phyloP scores from a whole-genome alignment of 2,797 vertebrate genomes.

The Sitta carolinensis region DNA sequence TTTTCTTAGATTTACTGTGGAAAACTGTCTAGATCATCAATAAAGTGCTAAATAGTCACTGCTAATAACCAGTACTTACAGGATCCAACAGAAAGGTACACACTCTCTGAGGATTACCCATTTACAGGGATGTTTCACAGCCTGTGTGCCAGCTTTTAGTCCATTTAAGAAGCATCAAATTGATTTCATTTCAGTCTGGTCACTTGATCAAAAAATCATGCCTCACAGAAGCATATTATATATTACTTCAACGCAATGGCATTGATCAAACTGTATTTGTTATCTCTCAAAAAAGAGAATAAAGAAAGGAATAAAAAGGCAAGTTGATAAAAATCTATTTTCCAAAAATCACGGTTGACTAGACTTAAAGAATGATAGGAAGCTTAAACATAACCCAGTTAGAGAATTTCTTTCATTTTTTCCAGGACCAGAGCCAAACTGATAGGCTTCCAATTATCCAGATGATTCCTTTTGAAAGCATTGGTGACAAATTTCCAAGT shows the following conservation, averaged over 20 bases:
- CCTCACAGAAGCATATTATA: conserved; percentile 32
- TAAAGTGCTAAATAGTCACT: background rate
- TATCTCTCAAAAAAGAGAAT: conserved; percentile 26
- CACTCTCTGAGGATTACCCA: background rate
- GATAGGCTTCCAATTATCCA: background rate
- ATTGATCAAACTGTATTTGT: conserved; percentile 42
- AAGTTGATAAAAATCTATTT: conserved; percentile 36
- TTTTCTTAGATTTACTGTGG: background rate
- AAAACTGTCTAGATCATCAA: background rate
- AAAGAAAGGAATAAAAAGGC: conserved; percentile 33
- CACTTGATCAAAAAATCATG: conserved; percentile 46
- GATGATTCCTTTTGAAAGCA: conserved; percentile 9
- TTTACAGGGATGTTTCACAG: conserved; percentile 24
- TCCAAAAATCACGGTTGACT: background rate
- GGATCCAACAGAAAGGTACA: background rate
- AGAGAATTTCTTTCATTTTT: conserved; percentile 7
- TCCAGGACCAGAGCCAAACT: conserved; percentile 2
- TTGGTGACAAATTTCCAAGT: background rate
- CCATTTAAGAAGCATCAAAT: conserved; percentile 42
- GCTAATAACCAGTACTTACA: background rate
- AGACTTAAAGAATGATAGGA: conserved; percentile 15
- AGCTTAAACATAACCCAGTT: background rate
- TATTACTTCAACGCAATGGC: background rate
- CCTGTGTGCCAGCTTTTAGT: conserved; percentile 8
- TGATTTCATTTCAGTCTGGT: conserved; percentile 57